Conservation (phyloP, 2,797 vertebrate species). For the Odontamblyopus lacepedii region DNA sequence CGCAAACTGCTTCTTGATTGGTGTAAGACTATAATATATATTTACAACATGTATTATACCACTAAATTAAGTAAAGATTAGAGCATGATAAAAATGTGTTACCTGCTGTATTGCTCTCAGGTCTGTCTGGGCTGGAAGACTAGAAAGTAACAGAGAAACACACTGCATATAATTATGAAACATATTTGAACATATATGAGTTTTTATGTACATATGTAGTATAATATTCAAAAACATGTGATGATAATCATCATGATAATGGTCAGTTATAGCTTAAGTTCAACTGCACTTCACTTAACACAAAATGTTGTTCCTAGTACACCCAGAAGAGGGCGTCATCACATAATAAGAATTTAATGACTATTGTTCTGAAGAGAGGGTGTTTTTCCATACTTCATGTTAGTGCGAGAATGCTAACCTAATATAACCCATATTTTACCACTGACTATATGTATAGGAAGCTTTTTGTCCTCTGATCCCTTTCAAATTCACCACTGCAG, state of each 20-base stretch:
- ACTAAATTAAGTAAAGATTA: too few relatives aligned
- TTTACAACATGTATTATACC: too few relatives aligned
- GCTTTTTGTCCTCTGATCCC: neutral
- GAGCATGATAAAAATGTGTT: constrained; percentile 21
- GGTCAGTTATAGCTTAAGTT: too few relatives aligned
- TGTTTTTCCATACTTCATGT: neutral
- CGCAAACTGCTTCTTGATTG: too few relatives aligned
- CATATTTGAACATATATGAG: neutral
- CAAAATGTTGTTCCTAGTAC: neutral
- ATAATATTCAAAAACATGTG: neutral
- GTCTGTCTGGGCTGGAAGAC: constrained; percentile 77
- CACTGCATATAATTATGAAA: neutral
- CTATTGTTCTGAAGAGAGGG: neutral
- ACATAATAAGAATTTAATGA: neutral
- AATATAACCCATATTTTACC: neutral
- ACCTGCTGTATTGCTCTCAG: constrained; percentile 85
- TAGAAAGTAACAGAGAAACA: constrained; percentile 36
- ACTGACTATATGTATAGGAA: neutral
- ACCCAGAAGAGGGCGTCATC: constrained; percentile 43
- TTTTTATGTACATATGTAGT: neutral
- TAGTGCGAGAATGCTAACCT: neutral
- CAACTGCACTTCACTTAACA: neutral
- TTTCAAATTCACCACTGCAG: neutral
- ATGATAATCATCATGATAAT: too few relatives aligned
- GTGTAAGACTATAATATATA: too few relatives aligned